Conservation (phyloP, 2,888 invertebrate species). For the Pterobdella sp. region DNA sequence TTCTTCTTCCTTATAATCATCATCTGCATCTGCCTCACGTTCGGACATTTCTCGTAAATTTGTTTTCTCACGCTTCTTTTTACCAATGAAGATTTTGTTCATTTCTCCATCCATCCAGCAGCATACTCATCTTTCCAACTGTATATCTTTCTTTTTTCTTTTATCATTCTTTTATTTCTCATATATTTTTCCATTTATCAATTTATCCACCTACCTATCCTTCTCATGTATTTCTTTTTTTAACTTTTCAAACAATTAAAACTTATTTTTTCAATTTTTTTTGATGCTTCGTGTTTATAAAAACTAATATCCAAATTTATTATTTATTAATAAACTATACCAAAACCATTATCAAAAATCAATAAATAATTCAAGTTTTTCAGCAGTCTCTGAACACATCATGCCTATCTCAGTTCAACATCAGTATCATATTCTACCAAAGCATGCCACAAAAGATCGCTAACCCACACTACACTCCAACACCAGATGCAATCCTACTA, state of each 20-base stretch:
- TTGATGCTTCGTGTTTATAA: no score
- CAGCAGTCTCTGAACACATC: no score
- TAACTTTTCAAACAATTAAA: background rate
- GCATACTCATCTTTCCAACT: background rate
- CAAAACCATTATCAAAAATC: no score
- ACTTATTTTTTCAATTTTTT: background rate
- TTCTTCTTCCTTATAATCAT: background rate
- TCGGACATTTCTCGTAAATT: background rate
- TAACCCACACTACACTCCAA: no score
- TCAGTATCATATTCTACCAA: no score
- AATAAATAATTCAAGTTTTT: no score
- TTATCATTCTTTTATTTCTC: background rate
- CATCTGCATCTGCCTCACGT: background rate
- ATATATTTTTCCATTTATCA: background rate
- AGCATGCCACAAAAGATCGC: no score
- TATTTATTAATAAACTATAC: no score
- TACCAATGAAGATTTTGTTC: background rate
- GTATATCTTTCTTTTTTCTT: background rate
- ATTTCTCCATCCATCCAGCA: background rate
- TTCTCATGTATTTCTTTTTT: background rate
- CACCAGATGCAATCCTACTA: no score
- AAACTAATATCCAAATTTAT: no score
- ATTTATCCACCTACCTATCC: background rate
- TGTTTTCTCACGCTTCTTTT: background rate
- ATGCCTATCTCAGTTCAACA: no score